These are phyloP conservation scores for Promerops cafer DNA, from an alignment of 2,113 vertebrate genomes.

Conservation along the genomic window DNA sequence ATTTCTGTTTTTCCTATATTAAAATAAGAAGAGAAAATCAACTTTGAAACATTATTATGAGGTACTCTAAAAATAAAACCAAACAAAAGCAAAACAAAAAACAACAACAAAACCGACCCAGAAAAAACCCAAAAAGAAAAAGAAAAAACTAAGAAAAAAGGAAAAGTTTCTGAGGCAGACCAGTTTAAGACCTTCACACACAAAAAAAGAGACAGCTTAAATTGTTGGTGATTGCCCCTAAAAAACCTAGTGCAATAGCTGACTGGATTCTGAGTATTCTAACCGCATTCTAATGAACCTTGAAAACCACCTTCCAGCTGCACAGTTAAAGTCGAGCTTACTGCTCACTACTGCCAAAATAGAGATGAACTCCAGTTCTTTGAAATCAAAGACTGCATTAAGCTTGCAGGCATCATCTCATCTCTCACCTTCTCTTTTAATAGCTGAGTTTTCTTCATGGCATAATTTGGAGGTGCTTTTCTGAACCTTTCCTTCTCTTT, in stretches of 20 bases:
- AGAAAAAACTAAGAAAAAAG: neutral
- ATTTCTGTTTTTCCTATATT: neutral
- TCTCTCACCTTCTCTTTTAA: conserved; percentile 93
- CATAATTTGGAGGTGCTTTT: conserved; percentile 96
- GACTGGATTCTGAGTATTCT: neutral
- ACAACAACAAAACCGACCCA: fast-evolving
- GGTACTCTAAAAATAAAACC: neutral
- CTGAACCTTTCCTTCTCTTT: conserved; percentile 98
- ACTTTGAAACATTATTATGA: neutral
- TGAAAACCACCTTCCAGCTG: neutral
- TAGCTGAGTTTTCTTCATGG: conserved; percentile 98
- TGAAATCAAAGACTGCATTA: neutral
- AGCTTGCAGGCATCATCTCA: neutral
- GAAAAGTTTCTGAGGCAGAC: neutral
- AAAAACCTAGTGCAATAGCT: neutral
- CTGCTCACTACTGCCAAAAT: neutral
- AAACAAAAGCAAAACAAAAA: neutral
- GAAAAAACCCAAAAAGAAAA: too few relatives aligned
- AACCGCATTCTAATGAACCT: too few relatives aligned
- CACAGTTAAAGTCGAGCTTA: neutral
- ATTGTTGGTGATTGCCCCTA: neutral
- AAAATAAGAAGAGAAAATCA: neutral
- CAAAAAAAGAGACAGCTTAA: neutral
- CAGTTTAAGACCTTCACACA: neutral
- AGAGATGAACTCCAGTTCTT: neutral